Evolutionary conservation across 2,113 vertebrate species (phyloP).

Genomic region (Thalassarche chlororhynchos): DNA sequence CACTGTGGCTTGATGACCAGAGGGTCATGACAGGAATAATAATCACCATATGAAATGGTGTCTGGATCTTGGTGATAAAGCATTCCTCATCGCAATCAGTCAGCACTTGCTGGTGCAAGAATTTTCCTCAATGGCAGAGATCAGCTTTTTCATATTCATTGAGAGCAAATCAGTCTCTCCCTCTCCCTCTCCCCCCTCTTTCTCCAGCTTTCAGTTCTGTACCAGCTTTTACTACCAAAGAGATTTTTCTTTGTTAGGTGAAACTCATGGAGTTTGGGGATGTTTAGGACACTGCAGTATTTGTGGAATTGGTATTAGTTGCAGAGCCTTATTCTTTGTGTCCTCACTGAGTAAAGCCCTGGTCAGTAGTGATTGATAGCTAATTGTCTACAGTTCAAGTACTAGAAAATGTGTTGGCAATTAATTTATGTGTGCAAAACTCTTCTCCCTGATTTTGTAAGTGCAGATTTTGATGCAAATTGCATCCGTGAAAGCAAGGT

Average conservation of each 20-base stretch:
- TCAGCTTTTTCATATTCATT: slow-evolving; percentile 60
- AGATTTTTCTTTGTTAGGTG: slow-evolving; percentile 22
- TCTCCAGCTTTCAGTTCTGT: neutral
- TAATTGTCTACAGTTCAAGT: slow-evolving; percentile 29
- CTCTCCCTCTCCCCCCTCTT: neutral
- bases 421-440: slow-evolving; percentile 40
- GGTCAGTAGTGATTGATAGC: slow-evolving; percentile 13
- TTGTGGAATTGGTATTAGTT: neutral
- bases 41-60: slow-evolving; percentile 55
- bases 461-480: slow-evolving; percentile 56
- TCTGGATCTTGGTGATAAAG: slow-evolving; percentile 55
- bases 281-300: neutral
- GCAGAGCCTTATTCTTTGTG: neutral
- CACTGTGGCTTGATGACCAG: slow-evolving; percentile 58
- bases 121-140: slow-evolving; percentile 58
- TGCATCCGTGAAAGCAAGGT: slow-evolving; percentile 2
- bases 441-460: slow-evolving; percentile 45
- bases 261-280: neutral
- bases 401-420: neutral
- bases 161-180: slow-evolving; percentile 26
- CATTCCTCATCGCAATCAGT: slow-evolving; percentile 35
- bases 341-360: neutral
- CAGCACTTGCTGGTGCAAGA: slow-evolving; percentile 44
- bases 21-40: slow-evolving; percentile 55
- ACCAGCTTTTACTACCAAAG: neutral